Evolutionary conservation across 2,113 vertebrate genomes (phyloP), one percentile per base, ranked within the genome.

Genomic region (Bubalus kerabau): DNA sequence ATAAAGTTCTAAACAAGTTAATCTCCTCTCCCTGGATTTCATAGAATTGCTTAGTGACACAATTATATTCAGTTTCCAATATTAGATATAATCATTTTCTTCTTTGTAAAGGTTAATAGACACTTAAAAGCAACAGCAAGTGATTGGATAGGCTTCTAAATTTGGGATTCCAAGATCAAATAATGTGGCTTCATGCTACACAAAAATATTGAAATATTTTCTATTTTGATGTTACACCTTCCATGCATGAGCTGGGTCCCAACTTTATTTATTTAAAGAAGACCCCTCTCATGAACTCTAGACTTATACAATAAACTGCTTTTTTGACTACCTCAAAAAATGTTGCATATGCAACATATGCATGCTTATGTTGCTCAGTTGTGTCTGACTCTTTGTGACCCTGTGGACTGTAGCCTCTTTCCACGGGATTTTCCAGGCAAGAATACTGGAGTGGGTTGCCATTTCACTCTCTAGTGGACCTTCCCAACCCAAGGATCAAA

Each of bases 51-150:
- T 95, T 92, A 95, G 80, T 78, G 88, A 94, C 32, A 93, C 57
- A 90, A 92, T 95, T 87, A 87, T 67, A 90, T 90, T 84, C 82
- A 56, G 57, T 71, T 95, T 97, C 74, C 85, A 94, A 96, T 92
- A 96, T 90, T 96, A 93, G 90, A 85, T 95, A 56, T 81, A 81
- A 92, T 96, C 40, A 83, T 87, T 43, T 92, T 50, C 83, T 87
- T 92, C 85, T 59, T 90, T 86, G 21, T 46, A 97, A 96, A 98
- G 90, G 52, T 95, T 96, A 97, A 90, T 64, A 95, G 87, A 95
- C 74, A 85, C 96, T 97, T 93, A 85, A 83, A 95, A 97, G 84
- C 46, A 97, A 52, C 30, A 93, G 48, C 84, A 95, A 67, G 59
- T 92, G 74, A 81, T 85, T 95, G 52, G 52, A 56, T 92, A 48